A percentile compares a stretch with the other conserved stretches of the same genome.
phyloP scores from a whole-genome alignment of 1,140 invertebrate species.

The Eupeodes corollae region DNA sequence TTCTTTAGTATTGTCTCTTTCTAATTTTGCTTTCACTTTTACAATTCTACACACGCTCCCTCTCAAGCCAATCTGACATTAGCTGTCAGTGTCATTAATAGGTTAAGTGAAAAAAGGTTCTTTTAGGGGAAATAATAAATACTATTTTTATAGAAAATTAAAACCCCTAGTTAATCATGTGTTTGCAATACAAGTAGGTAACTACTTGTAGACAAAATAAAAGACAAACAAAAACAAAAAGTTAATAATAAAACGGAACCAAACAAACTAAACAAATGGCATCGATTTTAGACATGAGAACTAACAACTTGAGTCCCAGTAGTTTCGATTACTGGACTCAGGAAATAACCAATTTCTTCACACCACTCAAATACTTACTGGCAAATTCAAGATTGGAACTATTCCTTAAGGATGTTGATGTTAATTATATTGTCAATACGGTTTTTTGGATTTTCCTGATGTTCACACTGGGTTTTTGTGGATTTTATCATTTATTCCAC shows the following conservation, averaged over 20 bases:
- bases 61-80: no score
- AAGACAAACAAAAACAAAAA: no score
- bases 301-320: slow-evolving; percentile 6
- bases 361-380: slow-evolving; percentile 30
- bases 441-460: slow-evolving; percentile 33
- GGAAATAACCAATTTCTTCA: slow-evolving; percentile 31
- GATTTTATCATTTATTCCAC: slow-evolving; percentile 29
- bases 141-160: no score
- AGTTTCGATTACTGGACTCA: slow-evolving; percentile 27
- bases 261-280: slow-evolving; percentile 6
- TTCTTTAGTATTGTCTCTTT: no score
- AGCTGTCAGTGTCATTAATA: no score
- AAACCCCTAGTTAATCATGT: no score
- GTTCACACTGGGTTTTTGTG: slow-evolving; percentile 23
- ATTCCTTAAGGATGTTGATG: slow-evolving; percentile 26
- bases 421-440: slow-evolving; percentile 31
- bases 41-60: no score
- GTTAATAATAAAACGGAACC: background rate
- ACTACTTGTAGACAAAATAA: no score
- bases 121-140: no score
- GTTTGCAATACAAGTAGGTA: no score
- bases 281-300: slow-evolving; percentile 33
- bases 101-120: no score
- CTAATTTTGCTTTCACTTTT: no score
- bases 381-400: slow-evolving; percentile 32